Evolutionary conservation across 2,888 invertebrate genomes (phyloP).

Genomic region (Clepsis dumicolana): DNA sequence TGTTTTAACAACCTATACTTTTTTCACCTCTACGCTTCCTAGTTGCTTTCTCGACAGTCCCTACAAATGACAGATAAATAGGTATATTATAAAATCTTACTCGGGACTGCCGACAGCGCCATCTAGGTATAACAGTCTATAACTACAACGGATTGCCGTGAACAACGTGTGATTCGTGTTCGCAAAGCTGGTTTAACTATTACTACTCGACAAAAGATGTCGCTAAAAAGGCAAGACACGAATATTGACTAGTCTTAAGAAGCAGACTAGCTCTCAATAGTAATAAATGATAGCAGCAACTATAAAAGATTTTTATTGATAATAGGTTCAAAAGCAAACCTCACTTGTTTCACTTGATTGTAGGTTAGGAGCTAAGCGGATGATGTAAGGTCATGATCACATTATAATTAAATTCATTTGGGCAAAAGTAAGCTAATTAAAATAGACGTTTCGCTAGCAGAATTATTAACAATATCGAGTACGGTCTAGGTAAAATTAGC

Average conservation of each 20-base stretch:
- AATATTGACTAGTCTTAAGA: constrained; percentile 1
- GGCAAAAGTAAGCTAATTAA: background rate
- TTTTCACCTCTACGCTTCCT: background rate
- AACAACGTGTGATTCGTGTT: background rate
- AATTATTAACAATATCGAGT: background rate
- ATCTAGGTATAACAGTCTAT: background rate
- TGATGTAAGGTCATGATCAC: background rate
- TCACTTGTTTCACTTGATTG: too few species aligned
- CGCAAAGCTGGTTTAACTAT: constrained; percentile 28
- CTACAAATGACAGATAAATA: background rate
- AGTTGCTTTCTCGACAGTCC: background rate
- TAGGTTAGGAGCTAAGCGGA: too few species aligned
- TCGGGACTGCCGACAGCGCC: constrained; percentile 1
- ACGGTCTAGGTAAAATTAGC: constrained; percentile 3
- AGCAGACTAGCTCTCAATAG: background rate
- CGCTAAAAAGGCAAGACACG: constrained; percentile 41
- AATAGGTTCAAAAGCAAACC: too few species aligned
- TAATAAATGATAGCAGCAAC: background rate
- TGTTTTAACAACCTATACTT: background rate
- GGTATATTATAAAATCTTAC: background rate
- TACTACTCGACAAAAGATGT: constrained; percentile 52
- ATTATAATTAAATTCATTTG: background rate
- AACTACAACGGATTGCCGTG: background rate
- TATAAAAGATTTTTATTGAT: background rate
- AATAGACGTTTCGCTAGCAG: background rate